Percentiles rank a stretch among this genome's conserved stretches.
phyloP scores from a whole-genome alignment of 2,888 invertebrate genomes.

The Drosophila neotestacea region DNA sequence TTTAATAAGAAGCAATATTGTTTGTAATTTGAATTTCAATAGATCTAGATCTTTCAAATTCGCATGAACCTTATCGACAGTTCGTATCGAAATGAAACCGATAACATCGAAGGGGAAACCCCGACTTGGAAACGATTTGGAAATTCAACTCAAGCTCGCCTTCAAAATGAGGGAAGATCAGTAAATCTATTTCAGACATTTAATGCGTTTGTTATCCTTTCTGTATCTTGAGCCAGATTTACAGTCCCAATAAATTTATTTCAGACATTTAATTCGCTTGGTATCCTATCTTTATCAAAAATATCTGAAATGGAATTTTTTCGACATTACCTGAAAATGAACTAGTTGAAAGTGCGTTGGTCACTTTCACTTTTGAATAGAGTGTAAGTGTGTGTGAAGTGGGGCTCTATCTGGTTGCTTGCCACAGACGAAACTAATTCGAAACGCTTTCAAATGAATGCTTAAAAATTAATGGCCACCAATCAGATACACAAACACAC shows the following conservation, averaged over 20 bases:
- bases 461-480: slow-evolving; percentile 65
- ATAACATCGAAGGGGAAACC: background rate
- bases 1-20: no score
- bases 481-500: slow-evolving; percentile 41
- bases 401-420: slow-evolving; percentile 37
- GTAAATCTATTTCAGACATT: background rate
- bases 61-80: no score
- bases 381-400: slow-evolving; percentile 31
- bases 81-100: background rate
- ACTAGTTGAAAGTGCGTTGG: slow-evolving; percentile 56
- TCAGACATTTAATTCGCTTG: background rate
- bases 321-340: slow-evolving; percentile 13
- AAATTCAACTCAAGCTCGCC: background rate
- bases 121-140: background rate
- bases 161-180: background rate
- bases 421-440: slow-evolving; percentile 73
- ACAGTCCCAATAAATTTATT: background rate
- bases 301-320: background rate
- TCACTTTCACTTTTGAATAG: slow-evolving; percentile 66
- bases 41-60: no score
- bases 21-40: no score
- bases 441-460: slow-evolving; percentile 77
- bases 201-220: background rate
- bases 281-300: background rate
- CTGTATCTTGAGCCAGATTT: background rate